phyloP scores from a whole-genome alignment of 2,888 invertebrate genomes.

The Lingula anatina region DNA sequence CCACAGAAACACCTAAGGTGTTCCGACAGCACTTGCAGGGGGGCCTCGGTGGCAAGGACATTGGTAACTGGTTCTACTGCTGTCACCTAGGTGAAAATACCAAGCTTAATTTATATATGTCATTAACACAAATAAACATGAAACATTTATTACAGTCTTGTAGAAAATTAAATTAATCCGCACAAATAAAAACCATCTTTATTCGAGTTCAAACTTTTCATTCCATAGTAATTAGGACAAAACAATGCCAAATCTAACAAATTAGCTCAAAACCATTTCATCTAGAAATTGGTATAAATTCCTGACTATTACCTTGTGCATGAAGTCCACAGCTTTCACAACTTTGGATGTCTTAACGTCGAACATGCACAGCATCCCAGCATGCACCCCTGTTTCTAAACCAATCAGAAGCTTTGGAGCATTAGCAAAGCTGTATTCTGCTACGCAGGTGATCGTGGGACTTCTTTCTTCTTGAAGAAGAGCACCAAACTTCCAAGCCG shows the following conservation, averaged over 20 bases:
- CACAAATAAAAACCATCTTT: no score
- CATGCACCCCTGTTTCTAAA: slow-evolving; percentile 55
- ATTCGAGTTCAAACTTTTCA: no score
- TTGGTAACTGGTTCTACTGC: slow-evolving; percentile 29
- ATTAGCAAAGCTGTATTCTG: slow-evolving; percentile 54
- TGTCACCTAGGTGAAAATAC: no score
- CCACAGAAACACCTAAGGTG: slow-evolving; percentile 44
- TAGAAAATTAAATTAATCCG: no score
- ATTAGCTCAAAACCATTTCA: no score
- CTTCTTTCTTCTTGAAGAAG: slow-evolving; percentile 13
- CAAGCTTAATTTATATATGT: no score
- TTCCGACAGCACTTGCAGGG: slow-evolving; percentile 33
- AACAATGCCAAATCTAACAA: no score
- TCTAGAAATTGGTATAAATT: no score
- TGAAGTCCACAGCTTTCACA: slow-evolving; percentile 56
- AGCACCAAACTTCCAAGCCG: slow-evolving; percentile 69
- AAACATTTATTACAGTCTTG: no score
- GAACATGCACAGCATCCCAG: slow-evolving; percentile 69
- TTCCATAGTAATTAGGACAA: no score
- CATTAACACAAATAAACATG: no score
- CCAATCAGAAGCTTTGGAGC: slow-evolving; percentile 61
- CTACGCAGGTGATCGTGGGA: slow-evolving; percentile 61
- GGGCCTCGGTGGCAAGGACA: slow-evolving; percentile 19
- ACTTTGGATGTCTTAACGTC: slow-evolving; percentile 67
- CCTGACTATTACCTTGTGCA: no score